Evolutionary conservation across 1,140 invertebrate species (phyloP).

Genomic region (Epicauta chinensis): DNA sequence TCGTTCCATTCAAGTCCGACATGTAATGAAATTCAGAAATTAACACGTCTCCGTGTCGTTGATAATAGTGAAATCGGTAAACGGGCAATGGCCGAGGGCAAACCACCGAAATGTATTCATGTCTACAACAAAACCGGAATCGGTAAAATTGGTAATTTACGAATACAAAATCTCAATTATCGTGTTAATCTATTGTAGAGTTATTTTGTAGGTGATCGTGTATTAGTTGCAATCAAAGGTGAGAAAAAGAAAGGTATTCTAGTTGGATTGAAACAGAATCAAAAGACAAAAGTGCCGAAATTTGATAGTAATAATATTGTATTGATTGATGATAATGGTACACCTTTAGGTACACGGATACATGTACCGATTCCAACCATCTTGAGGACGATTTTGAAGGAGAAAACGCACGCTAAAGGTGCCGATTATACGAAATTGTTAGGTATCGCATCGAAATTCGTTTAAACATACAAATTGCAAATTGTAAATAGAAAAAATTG

Average conservation of each 20-base stretch:
- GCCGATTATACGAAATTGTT: constrained; percentile 94
- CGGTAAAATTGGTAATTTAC: constrained; percentile 53
- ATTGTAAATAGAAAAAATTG: neutral
- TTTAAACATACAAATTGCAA: constrained; percentile 47
- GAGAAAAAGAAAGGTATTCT: constrained; percentile 95
- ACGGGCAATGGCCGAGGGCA: constrained; percentile 86
- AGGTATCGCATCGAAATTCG: constrained; percentile 87
- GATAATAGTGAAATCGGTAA: constrained; percentile 95
- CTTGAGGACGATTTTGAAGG: constrained; percentile 78
- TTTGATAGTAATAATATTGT: constrained; percentile 98
- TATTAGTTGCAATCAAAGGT: constrained; percentile 93
- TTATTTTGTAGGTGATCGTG: constrained; percentile 74
- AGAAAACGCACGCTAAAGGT: constrained; percentile 74
- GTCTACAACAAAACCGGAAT: constrained; percentile 75
- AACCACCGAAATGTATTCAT: constrained; percentile 83
- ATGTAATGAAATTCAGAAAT: constrained; percentile 58
- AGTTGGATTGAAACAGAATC: constrained; percentile 84
- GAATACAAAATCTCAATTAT: neutral
- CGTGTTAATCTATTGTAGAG: neutral
- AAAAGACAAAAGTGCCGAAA: constrained; percentile 77
- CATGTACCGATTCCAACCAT: constrained; percentile 90
- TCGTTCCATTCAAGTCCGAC: constrained; percentile 43
- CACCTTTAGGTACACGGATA: constrained; percentile 88
- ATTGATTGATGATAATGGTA: constrained; percentile 90
- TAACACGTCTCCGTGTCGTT: constrained; percentile 81